A percentile compares a stretch with the other conserved stretches of the same genome.
These are phyloP conservation scores for Ardeotis arabs DNA, from an alignment of 2,113 vertebrate genomes.

Conservation along the genomic window DNA sequence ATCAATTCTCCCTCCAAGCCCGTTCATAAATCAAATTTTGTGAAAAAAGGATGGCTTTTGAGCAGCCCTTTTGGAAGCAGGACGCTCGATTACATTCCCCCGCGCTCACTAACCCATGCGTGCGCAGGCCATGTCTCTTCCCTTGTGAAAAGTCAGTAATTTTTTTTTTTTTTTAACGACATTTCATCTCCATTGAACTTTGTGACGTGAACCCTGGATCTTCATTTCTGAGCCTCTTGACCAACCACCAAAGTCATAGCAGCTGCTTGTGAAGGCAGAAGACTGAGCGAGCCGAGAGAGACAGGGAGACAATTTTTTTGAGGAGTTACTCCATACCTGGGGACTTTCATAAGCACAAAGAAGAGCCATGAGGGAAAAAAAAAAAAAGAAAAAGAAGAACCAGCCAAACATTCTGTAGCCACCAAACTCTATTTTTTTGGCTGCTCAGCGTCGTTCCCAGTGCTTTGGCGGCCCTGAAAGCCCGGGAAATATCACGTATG, in stretches of 20 bases:
- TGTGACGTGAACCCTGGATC: background rate
- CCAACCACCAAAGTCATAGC: background rate
- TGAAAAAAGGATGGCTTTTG: background rate
- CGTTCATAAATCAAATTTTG: background rate
- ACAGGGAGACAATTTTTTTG: background rate
- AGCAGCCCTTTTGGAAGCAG: background rate
- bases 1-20: background rate
- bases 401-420: background rate
- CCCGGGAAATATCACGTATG: background rate
- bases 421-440: background rate
- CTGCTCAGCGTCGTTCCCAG: background rate
- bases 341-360: slow-evolving; percentile 58
- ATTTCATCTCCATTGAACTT: background rate
- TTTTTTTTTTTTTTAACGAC: background rate
- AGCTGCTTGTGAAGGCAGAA: background rate
- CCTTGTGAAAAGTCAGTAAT: background rate
- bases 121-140: background rate
- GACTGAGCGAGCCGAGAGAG: background rate
- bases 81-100: background rate
- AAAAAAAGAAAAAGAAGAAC: background rate
- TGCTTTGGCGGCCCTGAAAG: background rate
- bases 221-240: background rate
- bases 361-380: background rate
- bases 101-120: background rate
- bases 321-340: background rate